Evolutionary conservation across 2,888 invertebrate species (phyloP), one percentile per base, ranked within the genome.

Genomic region (Osedax fenrisi): DNA sequence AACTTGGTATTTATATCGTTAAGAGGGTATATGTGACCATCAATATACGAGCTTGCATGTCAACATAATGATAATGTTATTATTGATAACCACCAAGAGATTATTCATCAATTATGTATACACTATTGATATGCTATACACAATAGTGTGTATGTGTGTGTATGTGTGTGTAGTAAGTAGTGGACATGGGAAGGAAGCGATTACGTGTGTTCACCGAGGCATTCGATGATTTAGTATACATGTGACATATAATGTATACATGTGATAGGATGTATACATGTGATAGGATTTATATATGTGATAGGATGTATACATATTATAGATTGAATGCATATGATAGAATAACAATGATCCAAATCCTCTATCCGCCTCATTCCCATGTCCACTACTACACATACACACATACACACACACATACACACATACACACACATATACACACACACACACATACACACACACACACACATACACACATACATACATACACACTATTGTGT

Each of bases 361-460:
- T n/a, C n/a, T n/a, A n/a, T n/a, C n/a, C n/a, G n/a, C n/a, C n/a
- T n/a, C 68, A 26, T 27, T 27, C 59, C 26, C 27, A 70, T 41
- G 23, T 41, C 26, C 69, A 22, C 69, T 27, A 27, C 26, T 56
- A 74, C 61, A 73, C 56, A 71, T 59, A 72, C 56, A 22, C 74
- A 71, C 56, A 41, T 24, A 25, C 17, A 61, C 71, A 61, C 59
- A 26, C 61, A 21, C 26, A 41, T 62, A 71, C 25, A 72, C 24
- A 41, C 24, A 25, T 26, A 26, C 26, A 71, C 75, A 27, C 75
- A 75, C 23, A 69, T 26, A 70, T n/a, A 13, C 26, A 73, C 17
- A 69, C 26, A 73, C 22, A 66, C 67, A 24, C 22, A 69, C 27
- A 27, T 64, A 27, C n/a, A 2, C 0, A n/a, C 2, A 69, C 1